These are phyloP conservation scores for Rotaria magnacalcarata DNA, from an alignment of 2,888 invertebrate genomes.

Conservation along the genomic window DNA sequence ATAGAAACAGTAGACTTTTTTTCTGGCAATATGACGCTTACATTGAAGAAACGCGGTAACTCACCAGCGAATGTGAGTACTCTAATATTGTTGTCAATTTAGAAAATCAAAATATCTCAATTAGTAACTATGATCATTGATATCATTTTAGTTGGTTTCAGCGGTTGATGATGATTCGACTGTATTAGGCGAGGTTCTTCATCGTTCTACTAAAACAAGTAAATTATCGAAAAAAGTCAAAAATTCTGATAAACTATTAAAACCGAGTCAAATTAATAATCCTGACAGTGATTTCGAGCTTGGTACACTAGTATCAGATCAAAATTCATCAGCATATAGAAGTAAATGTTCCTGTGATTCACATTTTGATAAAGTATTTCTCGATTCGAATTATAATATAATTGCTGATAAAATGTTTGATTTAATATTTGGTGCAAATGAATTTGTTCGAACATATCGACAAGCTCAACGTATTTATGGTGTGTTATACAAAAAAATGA, in stretches of 20 bases:
- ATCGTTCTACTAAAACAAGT: background rate
- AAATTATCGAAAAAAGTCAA: background rate
- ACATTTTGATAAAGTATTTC: slow-evolving; percentile 17
- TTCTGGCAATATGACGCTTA: background rate
- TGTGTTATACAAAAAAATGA: background rate
- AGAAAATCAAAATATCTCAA: too few relatives aligned
- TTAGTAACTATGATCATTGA: too few relatives aligned
- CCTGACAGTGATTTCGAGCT: background rate
- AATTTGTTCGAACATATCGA: slow-evolving; percentile 23
- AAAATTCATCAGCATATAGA: background rate
- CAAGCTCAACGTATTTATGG: background rate
- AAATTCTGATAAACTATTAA: background rate
- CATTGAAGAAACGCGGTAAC: background rate
- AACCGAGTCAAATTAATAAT: background rate
- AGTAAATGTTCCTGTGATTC: background rate
- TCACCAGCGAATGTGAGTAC: background rate
- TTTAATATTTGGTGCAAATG: background rate
- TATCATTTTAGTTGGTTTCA: background rate
- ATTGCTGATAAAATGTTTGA: slow-evolving; percentile 12
- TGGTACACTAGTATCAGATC: too few relatives aligned
- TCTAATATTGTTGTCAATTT: background rate
- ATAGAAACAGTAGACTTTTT: background rate
- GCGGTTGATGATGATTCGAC: background rate
- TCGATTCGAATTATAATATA: background rate
- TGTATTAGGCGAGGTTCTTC: background rate